phyloP scores from a whole-genome alignment of 2,113 vertebrate species.

The Cyanistes caeruleus region DNA sequence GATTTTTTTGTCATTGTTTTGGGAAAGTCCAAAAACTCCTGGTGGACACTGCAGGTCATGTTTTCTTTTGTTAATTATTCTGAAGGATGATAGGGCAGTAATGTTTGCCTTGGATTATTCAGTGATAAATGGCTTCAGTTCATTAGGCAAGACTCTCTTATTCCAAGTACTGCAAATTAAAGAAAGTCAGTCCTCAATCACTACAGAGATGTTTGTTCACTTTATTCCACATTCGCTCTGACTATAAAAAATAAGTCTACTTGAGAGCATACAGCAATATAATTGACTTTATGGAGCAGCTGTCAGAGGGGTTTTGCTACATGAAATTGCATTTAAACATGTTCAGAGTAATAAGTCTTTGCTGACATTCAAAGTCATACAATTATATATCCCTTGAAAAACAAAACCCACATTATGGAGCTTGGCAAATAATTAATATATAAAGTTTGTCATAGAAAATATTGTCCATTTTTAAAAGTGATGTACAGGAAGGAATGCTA shows the following conservation, averaged over 20 bases:
- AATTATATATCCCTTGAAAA: conserved; percentile 46
- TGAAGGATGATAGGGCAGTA: neutral
- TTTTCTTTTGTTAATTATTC: neutral
- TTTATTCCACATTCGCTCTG: conserved; percentile 49
- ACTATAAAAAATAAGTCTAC: conserved; percentile 54
- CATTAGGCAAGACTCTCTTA: conserved; percentile 39
- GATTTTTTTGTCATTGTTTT: neutral
- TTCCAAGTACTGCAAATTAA: conserved; percentile 17
- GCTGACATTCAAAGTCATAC: conserved; percentile 67
- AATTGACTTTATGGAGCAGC: conserved; percentile 63
- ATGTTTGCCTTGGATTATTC: neutral
- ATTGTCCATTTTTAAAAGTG: neutral
- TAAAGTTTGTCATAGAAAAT: conserved; percentile 53
- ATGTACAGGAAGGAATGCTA: neutral
- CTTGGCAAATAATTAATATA: conserved; percentile 69
- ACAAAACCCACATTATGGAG: neutral
- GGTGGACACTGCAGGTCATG: neutral
- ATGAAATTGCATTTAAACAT: conserved; percentile 71
- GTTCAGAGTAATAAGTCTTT: conserved; percentile 70
- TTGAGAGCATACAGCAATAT: conserved; percentile 23
- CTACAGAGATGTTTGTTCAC: conserved; percentile 37
- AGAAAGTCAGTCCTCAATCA: conserved; percentile 25
- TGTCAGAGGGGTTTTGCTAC: conserved; percentile 48
- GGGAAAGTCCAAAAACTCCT: neutral
- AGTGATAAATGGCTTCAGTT: conserved; percentile 26